A percentile compares a stretch with the other conserved stretches of the same genome.
These are phyloP conservation scores for Phallusia fumigata DNA, from an alignment of 23 tunicate species.

Conservation along the genomic window DNA sequence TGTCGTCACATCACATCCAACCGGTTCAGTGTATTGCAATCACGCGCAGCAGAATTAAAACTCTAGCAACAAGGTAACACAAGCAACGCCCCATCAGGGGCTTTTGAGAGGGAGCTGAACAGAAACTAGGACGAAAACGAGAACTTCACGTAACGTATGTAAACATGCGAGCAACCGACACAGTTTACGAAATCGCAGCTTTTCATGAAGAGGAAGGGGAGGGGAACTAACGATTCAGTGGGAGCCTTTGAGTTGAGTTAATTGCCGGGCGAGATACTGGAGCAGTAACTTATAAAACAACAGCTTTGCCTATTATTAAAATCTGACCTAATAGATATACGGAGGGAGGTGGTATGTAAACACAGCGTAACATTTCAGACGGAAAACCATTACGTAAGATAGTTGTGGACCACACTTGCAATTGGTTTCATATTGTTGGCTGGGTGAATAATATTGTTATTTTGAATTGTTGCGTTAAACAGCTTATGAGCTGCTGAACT, in stretches of 20 bases:
- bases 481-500: no score
- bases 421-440: no score
- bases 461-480: no score
- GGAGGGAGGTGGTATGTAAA: no score
- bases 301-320: no score
- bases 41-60: constrained; percentile 1
- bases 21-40: not conserved
- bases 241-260: not conserved
- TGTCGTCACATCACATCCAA: not conserved
- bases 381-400: no score
- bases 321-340: no score
- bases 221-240: not conserved
- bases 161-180: not conserved
- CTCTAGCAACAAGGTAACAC: not conserved
- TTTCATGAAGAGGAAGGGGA: not conserved
- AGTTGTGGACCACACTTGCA: no score
- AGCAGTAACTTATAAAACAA: not conserved
- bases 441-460: no score
- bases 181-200: not conserved
- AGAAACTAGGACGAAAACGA: not conserved
- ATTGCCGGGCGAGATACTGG: not conserved
- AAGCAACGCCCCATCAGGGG: not conserved
- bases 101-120: no score
- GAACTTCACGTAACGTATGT: not conserved
- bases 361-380: no score